Evolutionary conservation across 2,113 vertebrate genomes (phyloP), one percentile per base, ranked within the genome.

Genomic region (Clupea harengus): DNA sequence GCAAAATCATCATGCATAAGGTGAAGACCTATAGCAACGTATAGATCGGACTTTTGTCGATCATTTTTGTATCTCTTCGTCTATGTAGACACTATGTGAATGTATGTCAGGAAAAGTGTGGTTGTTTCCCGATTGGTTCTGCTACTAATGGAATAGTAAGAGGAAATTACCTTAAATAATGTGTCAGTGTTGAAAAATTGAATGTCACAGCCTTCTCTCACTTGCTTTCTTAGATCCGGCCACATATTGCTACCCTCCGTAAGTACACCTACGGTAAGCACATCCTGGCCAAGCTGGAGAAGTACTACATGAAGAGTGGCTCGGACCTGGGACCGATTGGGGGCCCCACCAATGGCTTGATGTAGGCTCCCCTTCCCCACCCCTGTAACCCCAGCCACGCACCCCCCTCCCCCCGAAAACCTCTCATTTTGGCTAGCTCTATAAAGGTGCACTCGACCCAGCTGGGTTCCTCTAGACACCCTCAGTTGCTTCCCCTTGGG

Each of bases 201-300:
- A 39, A 39, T 39, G 39, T 57, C 52, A 57, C 52, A 57, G 17
- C 52, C 20, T 64, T 64, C 1, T 44, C 46, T 85, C 39, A 81
- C 44, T 64, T 87, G 89, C 64, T 7, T 88, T 10, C 89, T 78
- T 91, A 99, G 98, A 99, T 99, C 89, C 97, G 98, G 92, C 98
- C 98, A 89, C 98, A 99, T 91, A 98, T 99, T 88, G 97, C 98
- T 83, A 99, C 98, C 89, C 93, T 99, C 88, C 97, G 98, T 83
- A 99, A 99, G 94, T 99, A 99, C 52, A 99, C 98, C 18, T 99
- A 99, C 0, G 98, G 98, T 83, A 99, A 99, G 93, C 98, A 99
- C 95, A 99, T 99, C 89, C 93, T 99, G 95, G 98, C 98, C 91
- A 99, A 99, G 95, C 84, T 99, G 93, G 98, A 99, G 85, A 99